Evolutionary conservation across 2,888 invertebrate genomes (phyloP), one percentile per base, ranked within the genome.

Genomic region (Unio delphinus): DNA sequence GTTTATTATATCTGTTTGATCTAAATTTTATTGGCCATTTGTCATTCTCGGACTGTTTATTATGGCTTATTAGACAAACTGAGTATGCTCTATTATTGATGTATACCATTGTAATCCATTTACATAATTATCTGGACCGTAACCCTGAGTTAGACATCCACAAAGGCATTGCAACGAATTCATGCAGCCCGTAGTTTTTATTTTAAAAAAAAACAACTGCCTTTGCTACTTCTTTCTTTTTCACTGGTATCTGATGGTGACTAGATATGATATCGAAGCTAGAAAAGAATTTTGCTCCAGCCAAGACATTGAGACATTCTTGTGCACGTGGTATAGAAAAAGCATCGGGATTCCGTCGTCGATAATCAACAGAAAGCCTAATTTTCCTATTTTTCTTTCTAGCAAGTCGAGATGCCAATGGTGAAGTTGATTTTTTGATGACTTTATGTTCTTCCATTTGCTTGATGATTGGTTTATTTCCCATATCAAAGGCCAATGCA

Each of bases 181-280:
- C 64, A 23, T 64, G 74, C 1, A 77, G 60, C 8, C 74, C 72
- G 64, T 69, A 70, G 45, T 70, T 71, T 20, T 69, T 75, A 23
- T 23, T 23, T 23, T 0, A 23, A 23, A 23, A 20, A 59, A 77
- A 75, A 26, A 17, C 74, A 72, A 23, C 23, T 23, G 7, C 70
- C 76, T 64, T 78, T 76, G 18, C 69, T 70, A 54, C 69, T 70
- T 55, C 72, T 72, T 45, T 55, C 62, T 23, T 67, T 45, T 45
- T 73, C 67, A 15, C 74, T 58, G 17, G 76, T 55, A 76, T 67
- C 56, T 76, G 74, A 55, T 72, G 72, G 55, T 68, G 74, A 20
- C 74, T 72, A 20, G 68, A 68, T 1, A 65, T 73, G 7, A 76
- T 56, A 65, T 76, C 73, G 62, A 70, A 70, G 6, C 70, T 68